phyloP scores from a whole-genome alignment of 1,140 invertebrate genomes.

The Orchesella cincta region DNA sequence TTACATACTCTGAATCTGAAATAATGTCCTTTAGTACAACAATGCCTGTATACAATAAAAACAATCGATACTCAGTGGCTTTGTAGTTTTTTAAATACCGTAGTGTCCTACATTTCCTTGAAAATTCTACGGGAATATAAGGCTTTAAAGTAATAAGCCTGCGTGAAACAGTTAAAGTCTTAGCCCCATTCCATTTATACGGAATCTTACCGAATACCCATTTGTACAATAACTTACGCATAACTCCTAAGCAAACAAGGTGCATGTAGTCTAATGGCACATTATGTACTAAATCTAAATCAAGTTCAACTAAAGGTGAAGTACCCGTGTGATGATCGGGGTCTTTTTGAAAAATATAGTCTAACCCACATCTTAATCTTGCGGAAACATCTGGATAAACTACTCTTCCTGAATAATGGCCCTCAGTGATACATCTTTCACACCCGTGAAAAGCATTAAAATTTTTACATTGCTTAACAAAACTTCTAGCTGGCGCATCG shows the following conservation, averaged over 20 bases:
- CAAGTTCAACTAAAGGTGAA: constrained; percentile 16
- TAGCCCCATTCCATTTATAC: background rate
- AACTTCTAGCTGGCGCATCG: constrained; percentile 24
- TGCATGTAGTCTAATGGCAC: constrained; percentile 26
- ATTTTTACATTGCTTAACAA: constrained; percentile 10
- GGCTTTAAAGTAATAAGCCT: constrained; percentile 17
- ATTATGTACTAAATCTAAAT: constrained; percentile 19
- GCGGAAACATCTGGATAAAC: background rate
- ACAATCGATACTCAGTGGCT: constrained; percentile 45
- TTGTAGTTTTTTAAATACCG: constrained; percentile 43
- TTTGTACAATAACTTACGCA: constrained; percentile 3
- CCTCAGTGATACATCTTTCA: constrained; percentile 22
- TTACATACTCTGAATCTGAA: background rate
- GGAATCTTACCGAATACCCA: background rate
- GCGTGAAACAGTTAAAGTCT: constrained; percentile 33
- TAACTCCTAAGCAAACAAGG: constrained; percentile 30
- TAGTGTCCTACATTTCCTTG: constrained; percentile 42
- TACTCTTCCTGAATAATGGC: background rate
- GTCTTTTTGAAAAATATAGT: background rate
- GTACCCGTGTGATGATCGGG: constrained; percentile 8
- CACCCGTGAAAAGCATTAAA: constrained; percentile 26
- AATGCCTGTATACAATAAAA: constrained; percentile 48
- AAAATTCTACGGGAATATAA: constrained; percentile 44
- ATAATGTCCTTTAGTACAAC: constrained; percentile 35
- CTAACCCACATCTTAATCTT: background rate